Conservation (phyloP, 2,888 invertebrate species). For the Griposia aprilina region DNA sequence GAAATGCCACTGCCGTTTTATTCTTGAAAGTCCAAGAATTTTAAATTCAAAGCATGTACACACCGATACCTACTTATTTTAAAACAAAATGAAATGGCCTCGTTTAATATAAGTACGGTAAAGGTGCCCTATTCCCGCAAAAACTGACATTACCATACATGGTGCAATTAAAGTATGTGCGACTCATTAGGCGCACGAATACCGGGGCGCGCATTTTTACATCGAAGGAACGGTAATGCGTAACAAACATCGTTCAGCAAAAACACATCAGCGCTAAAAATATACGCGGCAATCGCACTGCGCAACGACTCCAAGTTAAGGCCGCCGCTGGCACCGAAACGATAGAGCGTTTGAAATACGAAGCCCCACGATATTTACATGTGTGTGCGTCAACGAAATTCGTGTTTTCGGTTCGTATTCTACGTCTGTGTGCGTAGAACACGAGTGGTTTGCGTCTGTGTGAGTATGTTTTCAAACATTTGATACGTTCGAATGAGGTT, state of each 20-base stretch:
- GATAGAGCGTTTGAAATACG: conserved; percentile 67
- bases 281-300: conserved; percentile 76
- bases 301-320: conserved; percentile 80
- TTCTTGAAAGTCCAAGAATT: background rate
- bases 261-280: conserved; percentile 89
- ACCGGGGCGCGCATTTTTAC: conserved; percentile 70
- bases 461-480: conserved; percentile 76
- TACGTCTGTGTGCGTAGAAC: conserved; percentile 58
- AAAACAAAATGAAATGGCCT: conserved; percentile 50
- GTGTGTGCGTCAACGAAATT: conserved; percentile 66
- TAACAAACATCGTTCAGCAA: conserved; percentile 74
- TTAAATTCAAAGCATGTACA: conserved; percentile 12
- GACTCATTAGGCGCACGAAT: conserved; percentile 71
- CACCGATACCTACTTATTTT: conserved; percentile 8
- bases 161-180: conserved; percentile 66
- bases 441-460: conserved; percentile 47
- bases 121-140: conserved; percentile 68
- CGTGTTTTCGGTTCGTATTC: conserved; percentile 66
- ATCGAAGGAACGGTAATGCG: conserved; percentile 74
- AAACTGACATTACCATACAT: conserved; percentile 73
- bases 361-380: conserved; percentile 67
- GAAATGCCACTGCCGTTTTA: background rate
- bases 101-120: conserved; percentile 51
- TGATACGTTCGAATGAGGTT: conserved; percentile 84
- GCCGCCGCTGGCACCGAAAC: conserved; percentile 80